Evolutionary conservation across 2,113 vertebrate species (phyloP).

Genomic region (Malaclemys terrapin): DNA sequence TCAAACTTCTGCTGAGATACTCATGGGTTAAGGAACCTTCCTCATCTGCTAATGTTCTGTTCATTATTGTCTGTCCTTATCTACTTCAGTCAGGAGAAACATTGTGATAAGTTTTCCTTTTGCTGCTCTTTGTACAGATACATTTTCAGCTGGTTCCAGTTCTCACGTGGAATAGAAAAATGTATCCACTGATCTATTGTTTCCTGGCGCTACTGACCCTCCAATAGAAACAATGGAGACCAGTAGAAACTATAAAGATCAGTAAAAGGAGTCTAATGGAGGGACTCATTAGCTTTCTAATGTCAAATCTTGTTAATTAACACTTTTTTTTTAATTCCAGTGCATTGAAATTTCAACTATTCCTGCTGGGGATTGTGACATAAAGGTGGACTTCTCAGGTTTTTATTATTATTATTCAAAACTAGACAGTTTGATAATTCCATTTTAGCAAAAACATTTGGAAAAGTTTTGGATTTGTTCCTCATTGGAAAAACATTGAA

Average conservation of each 20-base stretch:
- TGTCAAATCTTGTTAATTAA: background rate
- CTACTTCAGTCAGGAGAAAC: background rate
- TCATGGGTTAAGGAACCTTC: background rate
- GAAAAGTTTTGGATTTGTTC: background rate
- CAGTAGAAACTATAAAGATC: background rate
- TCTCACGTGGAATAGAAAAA: background rate
- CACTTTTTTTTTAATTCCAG: background rate
- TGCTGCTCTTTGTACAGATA: background rate
- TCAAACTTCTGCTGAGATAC: fast-evolving
- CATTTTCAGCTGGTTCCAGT: background rate
- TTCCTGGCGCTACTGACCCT: background rate
- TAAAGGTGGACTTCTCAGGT: too few species aligned
- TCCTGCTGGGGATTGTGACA: background rate
- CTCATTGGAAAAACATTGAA: background rate
- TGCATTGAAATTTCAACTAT: background rate
- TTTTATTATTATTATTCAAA: background rate
- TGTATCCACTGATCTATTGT: background rate
- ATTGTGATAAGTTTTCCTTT: background rate
- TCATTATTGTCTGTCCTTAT: background rate
- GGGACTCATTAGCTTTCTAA: background rate
- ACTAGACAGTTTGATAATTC: background rate
- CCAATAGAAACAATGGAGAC: background rate
- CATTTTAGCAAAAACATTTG: background rate
- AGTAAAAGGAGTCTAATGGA: background rate
- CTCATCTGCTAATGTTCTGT: background rate